These are phyloP conservation scores for Geococcyx californianus DNA, from an alignment of 2,113 vertebrate species.

Conservation along the genomic window DNA sequence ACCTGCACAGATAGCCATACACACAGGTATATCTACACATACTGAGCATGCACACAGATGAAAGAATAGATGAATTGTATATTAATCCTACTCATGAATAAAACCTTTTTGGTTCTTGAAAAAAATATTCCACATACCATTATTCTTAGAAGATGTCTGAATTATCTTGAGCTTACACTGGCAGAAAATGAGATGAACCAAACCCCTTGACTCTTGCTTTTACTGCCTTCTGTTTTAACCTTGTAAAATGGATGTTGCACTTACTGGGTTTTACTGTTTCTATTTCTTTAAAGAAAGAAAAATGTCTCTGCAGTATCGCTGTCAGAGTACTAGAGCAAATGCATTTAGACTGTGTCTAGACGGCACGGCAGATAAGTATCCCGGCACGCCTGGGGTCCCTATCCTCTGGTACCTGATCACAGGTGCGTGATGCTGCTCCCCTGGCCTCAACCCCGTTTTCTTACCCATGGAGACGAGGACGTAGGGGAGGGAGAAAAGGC, in stretches of 20 bases:
- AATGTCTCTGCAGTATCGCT: background rate
- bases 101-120: background rate
- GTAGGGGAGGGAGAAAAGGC: background rate
- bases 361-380: background rate
- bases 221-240: background rate
- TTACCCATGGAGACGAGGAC: background rate
- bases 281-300: background rate
- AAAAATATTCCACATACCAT: background rate
- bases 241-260: background rate
- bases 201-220: background rate
- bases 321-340: background rate
- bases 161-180: background rate
- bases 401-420: fast-evolving
- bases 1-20: background rate
- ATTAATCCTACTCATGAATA: background rate
- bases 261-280: background rate
- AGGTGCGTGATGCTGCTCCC: background rate
- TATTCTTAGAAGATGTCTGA: background rate
- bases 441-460: background rate
- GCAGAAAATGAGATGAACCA: background rate
- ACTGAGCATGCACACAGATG: background rate
- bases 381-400: background rate
- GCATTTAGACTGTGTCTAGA: background rate
- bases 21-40: background rate
- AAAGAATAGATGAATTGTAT: background rate